Percentiles rank a stretch among this genome's conserved stretches.
These are phyloP conservation scores for Drosophila triauraria DNA, from an alignment of 1,140 invertebrate genomes.

Conservation along the genomic window DNA sequence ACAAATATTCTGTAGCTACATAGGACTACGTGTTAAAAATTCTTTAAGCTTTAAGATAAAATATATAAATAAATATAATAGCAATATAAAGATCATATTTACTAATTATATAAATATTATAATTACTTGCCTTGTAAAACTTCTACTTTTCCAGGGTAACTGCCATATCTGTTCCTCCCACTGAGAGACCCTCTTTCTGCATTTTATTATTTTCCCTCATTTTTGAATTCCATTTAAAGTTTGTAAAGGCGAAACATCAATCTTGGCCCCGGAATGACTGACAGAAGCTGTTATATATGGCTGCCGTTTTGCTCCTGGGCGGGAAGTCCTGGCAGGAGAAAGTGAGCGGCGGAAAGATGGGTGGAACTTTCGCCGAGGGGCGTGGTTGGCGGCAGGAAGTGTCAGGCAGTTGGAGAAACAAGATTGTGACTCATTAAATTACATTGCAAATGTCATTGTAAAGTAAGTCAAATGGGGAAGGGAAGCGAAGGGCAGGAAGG, in stretches of 20 bases:
- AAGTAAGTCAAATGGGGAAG: constrained; percentile 71
- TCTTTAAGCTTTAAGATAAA: no score
- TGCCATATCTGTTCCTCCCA: neutral
- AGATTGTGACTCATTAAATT: constrained; percentile 84
- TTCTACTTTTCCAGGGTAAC: constrained; percentile 7
- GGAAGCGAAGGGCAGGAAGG: neutral
- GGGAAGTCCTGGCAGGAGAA: constrained; percentile 5
- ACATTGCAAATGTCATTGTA: constrained; percentile 83
- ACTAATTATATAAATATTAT: neutral
- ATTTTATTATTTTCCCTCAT: constrained; percentile 34
- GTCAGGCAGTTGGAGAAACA: constrained; percentile 79
- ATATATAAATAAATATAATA: no score
- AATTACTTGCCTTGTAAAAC: no score
- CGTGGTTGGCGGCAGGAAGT: constrained; percentile 55
- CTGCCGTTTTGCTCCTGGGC: constrained; percentile 18
- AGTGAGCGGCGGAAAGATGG: constrained; percentile 11
- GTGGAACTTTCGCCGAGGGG: constrained; percentile 9
- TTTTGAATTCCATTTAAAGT: constrained; percentile 77
- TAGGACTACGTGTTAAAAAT: no score
- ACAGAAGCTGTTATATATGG: constrained; percentile 63
- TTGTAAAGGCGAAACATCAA: constrained; percentile 68
- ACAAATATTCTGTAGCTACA: no score
- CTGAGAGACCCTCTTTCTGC: neutral
- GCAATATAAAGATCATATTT: no score
- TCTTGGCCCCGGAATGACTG: constrained; percentile 63